Evolutionary conservation across 2,888 invertebrate species (phyloP).

Genomic region (Gymnoscelis rufifasciata): DNA sequence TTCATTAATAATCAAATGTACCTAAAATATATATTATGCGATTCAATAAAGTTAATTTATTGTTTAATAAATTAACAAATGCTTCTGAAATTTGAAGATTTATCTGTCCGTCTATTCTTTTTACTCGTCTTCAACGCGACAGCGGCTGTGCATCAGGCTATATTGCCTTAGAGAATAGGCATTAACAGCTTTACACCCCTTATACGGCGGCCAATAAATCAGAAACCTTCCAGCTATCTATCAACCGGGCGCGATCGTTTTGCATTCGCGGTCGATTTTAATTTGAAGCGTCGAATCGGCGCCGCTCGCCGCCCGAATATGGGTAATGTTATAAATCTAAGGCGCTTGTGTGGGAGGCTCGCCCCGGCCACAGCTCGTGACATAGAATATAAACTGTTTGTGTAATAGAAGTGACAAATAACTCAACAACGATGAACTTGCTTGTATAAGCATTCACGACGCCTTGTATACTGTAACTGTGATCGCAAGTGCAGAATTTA

Average conservation of each 20-base stretch:
- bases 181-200: conserved; percentile 46
- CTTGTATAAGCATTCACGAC: conserved; percentile 20
- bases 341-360: conserved; percentile 50
- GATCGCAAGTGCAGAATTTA: conserved; percentile 18
- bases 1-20: too few relatives aligned
- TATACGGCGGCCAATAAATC: conserved; percentile 62
- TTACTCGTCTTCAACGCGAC: too few relatives aligned
- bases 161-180: conserved; percentile 22
- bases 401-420: conserved; percentile 24
- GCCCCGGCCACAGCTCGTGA: conserved; percentile 38
- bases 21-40: too few relatives aligned
- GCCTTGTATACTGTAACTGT: conserved; percentile 8
- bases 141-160: conserved; percentile 8
- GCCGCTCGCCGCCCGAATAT: conserved; percentile 74
- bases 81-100: too few relatives aligned
- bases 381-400: conserved; percentile 24
- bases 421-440: conserved; percentile 23
- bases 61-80: too few relatives aligned
- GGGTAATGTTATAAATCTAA: conserved; percentile 77
- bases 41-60: too few relatives aligned
- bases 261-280: conserved; percentile 62
- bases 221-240: conserved; percentile 60
- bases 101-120: too few relatives aligned
- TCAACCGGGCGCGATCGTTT: conserved; percentile 59
- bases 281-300: conserved; percentile 76